Evolutionary conservation across 2,888 invertebrate genomes (phyloP).

Genomic region (Noctua comes): DNA sequence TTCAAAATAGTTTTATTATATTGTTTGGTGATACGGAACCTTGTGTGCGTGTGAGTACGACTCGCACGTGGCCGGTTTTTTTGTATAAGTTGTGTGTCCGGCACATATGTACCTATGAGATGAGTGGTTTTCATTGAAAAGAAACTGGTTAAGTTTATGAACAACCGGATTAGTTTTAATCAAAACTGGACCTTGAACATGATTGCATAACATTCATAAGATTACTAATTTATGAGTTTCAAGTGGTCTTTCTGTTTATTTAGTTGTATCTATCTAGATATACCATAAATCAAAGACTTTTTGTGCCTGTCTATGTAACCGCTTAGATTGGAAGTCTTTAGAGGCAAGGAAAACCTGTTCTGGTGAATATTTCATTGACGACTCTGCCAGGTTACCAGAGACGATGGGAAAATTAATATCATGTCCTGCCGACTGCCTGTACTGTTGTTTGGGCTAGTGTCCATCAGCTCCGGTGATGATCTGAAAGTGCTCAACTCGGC

Average conservation of each 20-base stretch:
- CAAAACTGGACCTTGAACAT: neutral
- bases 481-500: neutral
- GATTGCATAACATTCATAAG: neutral
- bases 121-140: conserved; percentile 4
- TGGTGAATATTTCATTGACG: no score
- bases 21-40: no score
- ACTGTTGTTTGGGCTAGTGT: no score
- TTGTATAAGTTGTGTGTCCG: neutral
- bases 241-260: neutral
- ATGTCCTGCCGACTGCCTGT: no score
- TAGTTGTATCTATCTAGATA: neutral
- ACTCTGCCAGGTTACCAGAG: neutral
- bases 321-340: neutral
- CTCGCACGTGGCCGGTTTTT: neutral
- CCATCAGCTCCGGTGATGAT: no score
- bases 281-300: neutral
- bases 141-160: neutral
- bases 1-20: no score
- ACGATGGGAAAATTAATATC: neutral
- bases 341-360: neutral
- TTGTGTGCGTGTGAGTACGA: no score
- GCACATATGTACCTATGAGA: neutral
- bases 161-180: neutral
- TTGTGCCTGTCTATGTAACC: neutral
- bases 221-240: neutral